Evolutionary conservation across 2,888 invertebrate genomes (phyloP).

Genomic region (Leptinotarsa peninsularis): DNA sequence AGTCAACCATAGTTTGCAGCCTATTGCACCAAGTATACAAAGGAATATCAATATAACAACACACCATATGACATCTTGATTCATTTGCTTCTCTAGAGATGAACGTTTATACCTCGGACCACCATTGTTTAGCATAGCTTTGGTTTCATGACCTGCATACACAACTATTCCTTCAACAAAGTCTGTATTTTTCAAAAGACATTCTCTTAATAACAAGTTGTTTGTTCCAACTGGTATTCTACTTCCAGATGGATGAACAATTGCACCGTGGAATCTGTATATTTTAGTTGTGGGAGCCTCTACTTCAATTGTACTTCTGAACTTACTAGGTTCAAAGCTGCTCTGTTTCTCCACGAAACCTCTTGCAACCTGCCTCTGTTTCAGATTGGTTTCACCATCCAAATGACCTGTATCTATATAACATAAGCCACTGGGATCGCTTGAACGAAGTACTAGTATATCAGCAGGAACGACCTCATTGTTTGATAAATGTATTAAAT

Average conservation of each 20-base stretch:
- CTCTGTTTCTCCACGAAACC: slow-evolving; percentile 81
- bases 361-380: slow-evolving; percentile 87
- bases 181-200: slow-evolving; percentile 95
- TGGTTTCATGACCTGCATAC: slow-evolving; percentile 97
- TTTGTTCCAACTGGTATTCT: slow-evolving; percentile 88
- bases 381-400: slow-evolving; percentile 96
- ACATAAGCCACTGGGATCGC: slow-evolving; percentile 89
- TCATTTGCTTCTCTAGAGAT: slow-evolving; percentile 92
- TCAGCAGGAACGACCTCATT: slow-evolving; percentile 98
- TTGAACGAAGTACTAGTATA: slow-evolving; percentile 87
- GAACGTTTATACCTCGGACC: slow-evolving; percentile 95
- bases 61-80: slow-evolving; percentile 96
- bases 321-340: slow-evolving; percentile 83
- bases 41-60: slow-evolving; percentile 89
- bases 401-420: slow-evolving; percentile 96
- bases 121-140: slow-evolving; percentile 97
- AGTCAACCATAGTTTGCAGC: slow-evolving; percentile 88
- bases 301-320: slow-evolving; percentile 88
- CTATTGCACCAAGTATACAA: slow-evolving; percentile 91
- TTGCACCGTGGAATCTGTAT: slow-evolving; percentile 92
- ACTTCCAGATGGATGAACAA: slow-evolving; percentile 83
- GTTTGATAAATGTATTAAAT: slow-evolving; percentile 94
- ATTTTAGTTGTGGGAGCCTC: slow-evolving; percentile 96
- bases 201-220: slow-evolving; percentile 92
- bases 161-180: slow-evolving; percentile 96